Evolutionary conservation across 2,888 invertebrate genomes (phyloP), one percentile per base, ranked within the genome.

Genomic region (Dryomyza anilis): DNA sequence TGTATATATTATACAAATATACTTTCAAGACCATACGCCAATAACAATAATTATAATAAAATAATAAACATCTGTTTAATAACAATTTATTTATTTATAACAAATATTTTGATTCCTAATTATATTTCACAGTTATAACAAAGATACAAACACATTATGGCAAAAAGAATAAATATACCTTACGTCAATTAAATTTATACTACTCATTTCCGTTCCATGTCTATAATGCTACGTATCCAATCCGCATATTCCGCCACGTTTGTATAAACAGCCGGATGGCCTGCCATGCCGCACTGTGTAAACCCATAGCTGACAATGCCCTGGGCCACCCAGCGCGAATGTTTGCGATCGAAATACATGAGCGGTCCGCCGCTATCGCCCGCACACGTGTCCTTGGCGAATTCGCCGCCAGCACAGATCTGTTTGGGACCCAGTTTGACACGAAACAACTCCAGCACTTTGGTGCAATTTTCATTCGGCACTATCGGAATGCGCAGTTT

Each of bases 331-430:
- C 88, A 89, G 0, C 85, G 82, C 1, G 84, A 80, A 29, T 83
- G 83, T 53, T 73, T 82, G 0, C 76, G 76, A 70, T 83, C 81
- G 48, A 80, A 79, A 70, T 80, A 84, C 91, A 92, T 92, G 5
- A 93, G 81, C 0, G 93, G 92, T 3, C 92, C 92, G 0, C 93
- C 93, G 0, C 91, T 81, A 53, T 83, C 83, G 0, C 92, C 92
- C 16, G 84, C 85, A 73, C 93, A 93, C 0, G 92, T 89, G 74
- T 93, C 93, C 73, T 89, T 86, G 3, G 87, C 86, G 63, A 84
- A 85, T 39, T 85, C 85, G 0, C 92, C 90, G 2, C 92, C 92
- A 10, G 91, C 91, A 74, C 92, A 92, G 1, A 92, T 74, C 73
- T 90, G 90, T 19, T 84, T 85, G 0, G 85, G 82, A 0, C 84